phyloP scores from a whole-genome alignment of 2,888 invertebrate genomes.

The Copidosoma aretas region DNA sequence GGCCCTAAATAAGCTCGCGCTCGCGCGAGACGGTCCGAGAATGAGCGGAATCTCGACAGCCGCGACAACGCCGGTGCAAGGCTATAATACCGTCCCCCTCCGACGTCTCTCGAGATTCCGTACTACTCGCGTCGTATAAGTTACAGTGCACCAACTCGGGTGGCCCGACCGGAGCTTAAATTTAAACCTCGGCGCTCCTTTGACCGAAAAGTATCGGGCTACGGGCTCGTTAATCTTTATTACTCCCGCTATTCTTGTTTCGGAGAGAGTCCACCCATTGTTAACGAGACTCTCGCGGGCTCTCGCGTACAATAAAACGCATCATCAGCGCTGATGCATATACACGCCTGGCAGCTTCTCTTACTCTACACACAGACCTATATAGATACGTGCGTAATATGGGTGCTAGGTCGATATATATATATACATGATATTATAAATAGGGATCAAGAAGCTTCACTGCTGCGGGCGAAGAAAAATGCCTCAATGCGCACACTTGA shows the following conservation, averaged over 20 bases:
- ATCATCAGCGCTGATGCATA: slow-evolving; percentile 13
- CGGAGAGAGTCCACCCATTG: slow-evolving; percentile 39
- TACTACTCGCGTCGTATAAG: not conserved
- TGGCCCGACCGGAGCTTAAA: slow-evolving; percentile 4
- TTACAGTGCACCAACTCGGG: slow-evolving; percentile 17
- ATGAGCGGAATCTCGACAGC: slow-evolving; percentile 23
- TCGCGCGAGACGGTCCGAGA: slow-evolving; percentile 4
- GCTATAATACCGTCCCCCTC: no score
- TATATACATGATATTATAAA: no score
- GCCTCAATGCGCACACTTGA: slow-evolving; percentile 21
- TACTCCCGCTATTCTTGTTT: slow-evolving; percentile 26
- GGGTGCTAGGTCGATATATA: no score
- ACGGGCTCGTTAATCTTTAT: slow-evolving; percentile 15
- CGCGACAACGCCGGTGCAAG: no score
- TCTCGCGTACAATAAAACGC: no score
- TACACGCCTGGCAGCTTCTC: not conserved
- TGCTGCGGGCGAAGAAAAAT: slow-evolving; percentile 1
- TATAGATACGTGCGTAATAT: no score
- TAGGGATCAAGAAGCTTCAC: no score
- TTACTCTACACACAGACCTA: no score
- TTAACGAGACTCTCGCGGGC: slow-evolving; percentile 19
- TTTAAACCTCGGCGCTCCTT: slow-evolving; percentile 16
- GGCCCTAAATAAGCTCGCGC: slow-evolving; percentile 12
- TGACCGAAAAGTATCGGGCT: not conserved
- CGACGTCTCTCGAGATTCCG: not conserved